phyloP scores from a whole-genome alignment of 1,140 invertebrate genomes.

The Hylyphantes graminicola region DNA sequence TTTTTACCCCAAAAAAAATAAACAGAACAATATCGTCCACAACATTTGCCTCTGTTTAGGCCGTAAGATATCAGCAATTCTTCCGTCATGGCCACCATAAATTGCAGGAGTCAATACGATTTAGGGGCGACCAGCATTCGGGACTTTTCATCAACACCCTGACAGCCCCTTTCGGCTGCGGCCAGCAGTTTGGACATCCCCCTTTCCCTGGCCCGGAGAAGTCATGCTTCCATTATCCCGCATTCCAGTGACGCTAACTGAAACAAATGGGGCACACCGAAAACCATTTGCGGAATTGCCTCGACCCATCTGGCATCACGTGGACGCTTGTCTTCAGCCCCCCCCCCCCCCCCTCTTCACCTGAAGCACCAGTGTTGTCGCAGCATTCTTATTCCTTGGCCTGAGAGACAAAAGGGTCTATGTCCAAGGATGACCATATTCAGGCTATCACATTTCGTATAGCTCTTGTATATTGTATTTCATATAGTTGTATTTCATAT shows the following conservation, averaged over 20 bases:
- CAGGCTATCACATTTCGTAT: neutral
- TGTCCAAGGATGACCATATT: too few species aligned
- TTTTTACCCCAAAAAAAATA: too few species aligned
- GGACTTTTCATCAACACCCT: slow-evolving; percentile 57
- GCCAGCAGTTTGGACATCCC: slow-evolving; percentile 33
- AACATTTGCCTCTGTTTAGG: too few species aligned
- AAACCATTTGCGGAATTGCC: slow-evolving; percentile 60
- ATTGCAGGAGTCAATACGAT: slow-evolving; percentile 57
- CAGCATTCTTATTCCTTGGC: neutral
- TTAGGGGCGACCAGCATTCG: slow-evolving; percentile 17
- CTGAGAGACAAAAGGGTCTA: too few species aligned
- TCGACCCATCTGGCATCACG: slow-evolving; percentile 59
- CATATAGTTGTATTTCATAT: too few species aligned
- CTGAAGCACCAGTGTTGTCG: slow-evolving; percentile 47
- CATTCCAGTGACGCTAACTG: slow-evolving; percentile 55
- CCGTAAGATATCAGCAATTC: too few species aligned
- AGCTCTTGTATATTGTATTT: too few species aligned
- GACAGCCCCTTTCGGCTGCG: slow-evolving; percentile 25
- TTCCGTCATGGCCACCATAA: slow-evolving; percentile 25
- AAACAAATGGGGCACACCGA: slow-evolving; percentile 59
- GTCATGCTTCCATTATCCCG: slow-evolving; percentile 58
- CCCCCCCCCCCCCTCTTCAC: slow-evolving; percentile 23
- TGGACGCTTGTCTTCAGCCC: slow-evolving; percentile 29
- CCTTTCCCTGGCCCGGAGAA: slow-evolving; percentile 33
- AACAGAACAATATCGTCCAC: too few species aligned